Percentiles rank a stretch among this genome's conserved stretches.
Evolutionary conservation across 2,113 vertebrate species (phyloP).

Genomic region (Limanda limanda): DNA sequence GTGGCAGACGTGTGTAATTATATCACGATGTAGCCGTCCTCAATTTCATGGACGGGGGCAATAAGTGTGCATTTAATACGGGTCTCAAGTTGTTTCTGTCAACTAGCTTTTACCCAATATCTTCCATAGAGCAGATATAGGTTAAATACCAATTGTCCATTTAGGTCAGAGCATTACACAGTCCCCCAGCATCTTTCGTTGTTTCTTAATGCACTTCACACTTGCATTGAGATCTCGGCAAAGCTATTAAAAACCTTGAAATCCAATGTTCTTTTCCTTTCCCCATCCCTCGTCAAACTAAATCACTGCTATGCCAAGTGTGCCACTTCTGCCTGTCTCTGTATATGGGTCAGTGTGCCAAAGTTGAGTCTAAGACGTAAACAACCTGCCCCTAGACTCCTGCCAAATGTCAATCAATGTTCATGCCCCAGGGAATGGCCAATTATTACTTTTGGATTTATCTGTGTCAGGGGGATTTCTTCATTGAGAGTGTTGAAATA

Average conservation of each 20-base stretch:
- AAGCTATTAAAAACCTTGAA: conserved; percentile 30
- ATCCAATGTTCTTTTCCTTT: conserved; percentile 43
- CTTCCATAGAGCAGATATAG: background rate
- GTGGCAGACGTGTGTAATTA: background rate
- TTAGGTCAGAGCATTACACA: conserved; percentile 17
- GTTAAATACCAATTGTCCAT: conserved; percentile 20
- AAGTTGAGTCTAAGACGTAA: background rate
- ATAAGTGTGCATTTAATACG: background rate
- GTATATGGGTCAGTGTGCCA: conserved; percentile 46
- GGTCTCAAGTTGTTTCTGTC: background rate
- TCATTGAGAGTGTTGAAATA: background rate
- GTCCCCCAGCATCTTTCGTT: background rate
- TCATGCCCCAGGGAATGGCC: background rate
- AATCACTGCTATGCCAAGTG: conserved; percentile 8
- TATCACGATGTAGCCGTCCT: background rate
- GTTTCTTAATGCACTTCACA: conserved; percentile 5
- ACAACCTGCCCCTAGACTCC: background rate
- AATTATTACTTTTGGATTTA: background rate
- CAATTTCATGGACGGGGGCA: background rate
- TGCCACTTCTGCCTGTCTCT: conserved; percentile 2
- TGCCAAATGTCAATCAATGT: conserved; percentile 32
- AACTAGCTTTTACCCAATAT: background rate
- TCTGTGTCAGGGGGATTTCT: conserved; percentile 7
- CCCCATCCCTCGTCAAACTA: background rate
- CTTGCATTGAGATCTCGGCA: background rate